phyloP scores from a whole-genome alignment of 2,888 invertebrate genomes.

The Galerucella calmariensis region DNA sequence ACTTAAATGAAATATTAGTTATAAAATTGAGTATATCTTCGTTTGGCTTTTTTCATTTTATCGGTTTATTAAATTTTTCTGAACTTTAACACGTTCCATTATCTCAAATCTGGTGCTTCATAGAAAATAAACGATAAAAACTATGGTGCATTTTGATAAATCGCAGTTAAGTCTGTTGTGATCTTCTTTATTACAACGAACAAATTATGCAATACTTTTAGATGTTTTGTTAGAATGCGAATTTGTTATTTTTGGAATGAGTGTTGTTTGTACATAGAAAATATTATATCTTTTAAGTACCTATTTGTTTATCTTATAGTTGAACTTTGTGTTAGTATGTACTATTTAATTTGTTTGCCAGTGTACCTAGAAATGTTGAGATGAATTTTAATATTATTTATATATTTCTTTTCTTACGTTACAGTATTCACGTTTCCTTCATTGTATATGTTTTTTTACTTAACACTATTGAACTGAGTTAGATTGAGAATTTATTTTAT shows the following conservation, averaged over 20 bases:
- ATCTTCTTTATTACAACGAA: slow-evolving; percentile 56
- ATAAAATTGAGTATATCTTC: no score
- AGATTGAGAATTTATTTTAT: slow-evolving; percentile 47
- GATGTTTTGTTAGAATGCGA: slow-evolving; percentile 53
- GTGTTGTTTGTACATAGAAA: slow-evolving; percentile 56
- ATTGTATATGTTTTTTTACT: slow-evolving; percentile 47
- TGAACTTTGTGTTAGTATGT: slow-evolving; percentile 56
- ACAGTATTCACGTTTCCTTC: slow-evolving; percentile 59
- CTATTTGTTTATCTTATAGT: slow-evolving; percentile 54
- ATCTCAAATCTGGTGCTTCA: slow-evolving; percentile 62
- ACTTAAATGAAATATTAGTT: no score
- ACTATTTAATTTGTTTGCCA: slow-evolving; percentile 60
- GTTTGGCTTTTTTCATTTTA: slow-evolving; percentile 13
- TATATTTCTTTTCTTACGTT: slow-evolving; percentile 56
- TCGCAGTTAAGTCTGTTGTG: slow-evolving; percentile 52
- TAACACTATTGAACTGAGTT: slow-evolving; percentile 51
- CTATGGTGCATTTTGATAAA: slow-evolving; percentile 57
- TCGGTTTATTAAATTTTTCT: slow-evolving; percentile 46
- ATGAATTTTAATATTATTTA: slow-evolving; percentile 49
- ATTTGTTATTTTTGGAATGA: slow-evolving; percentile 51
- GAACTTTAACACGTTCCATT: slow-evolving; percentile 62
- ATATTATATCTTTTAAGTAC: slow-evolving; percentile 57
- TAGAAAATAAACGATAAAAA: slow-evolving; percentile 53
- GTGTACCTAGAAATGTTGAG: slow-evolving; percentile 54
- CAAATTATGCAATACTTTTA: slow-evolving; percentile 55